Evolutionary conservation across 2,113 vertebrate genomes (phyloP).

Genomic region (Polypterus senegalus): DNA sequence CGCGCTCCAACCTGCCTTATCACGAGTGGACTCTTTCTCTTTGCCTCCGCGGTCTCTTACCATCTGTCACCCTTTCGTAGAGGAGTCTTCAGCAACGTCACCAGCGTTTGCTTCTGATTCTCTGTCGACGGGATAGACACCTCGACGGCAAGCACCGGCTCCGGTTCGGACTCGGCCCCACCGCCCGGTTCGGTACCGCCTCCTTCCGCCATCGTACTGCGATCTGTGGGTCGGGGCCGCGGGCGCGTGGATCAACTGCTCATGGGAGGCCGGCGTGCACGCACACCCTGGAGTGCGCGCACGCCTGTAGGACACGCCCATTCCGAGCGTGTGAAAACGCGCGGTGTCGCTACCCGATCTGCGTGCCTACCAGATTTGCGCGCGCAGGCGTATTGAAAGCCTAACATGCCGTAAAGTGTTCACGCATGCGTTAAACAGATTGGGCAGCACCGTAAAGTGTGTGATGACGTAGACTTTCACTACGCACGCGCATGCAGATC

Average conservation of each 20-base stretch:
- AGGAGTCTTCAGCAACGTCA: slow-evolving; percentile 51
- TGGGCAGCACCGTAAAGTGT: too few species aligned
- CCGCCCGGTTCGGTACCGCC: slow-evolving; percentile 62
- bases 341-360: too few species aligned
- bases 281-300: not conserved
- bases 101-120: slow-evolving; percentile 53
- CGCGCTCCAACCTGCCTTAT: too few species aligned
- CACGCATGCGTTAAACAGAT: too few species aligned
- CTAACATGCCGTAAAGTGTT: too few species aligned
- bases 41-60: slow-evolving; percentile 30
- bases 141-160: slow-evolving; percentile 45
- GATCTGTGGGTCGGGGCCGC: slow-evolving; percentile 41
- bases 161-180: slow-evolving; percentile 51
- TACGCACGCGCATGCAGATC: too few species aligned
- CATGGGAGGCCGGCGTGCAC: slow-evolving; percentile 17
- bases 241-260: slow-evolving; percentile 29
- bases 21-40: not conserved
- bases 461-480: too few species aligned
- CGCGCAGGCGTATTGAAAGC: too few species aligned
- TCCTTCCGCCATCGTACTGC: slow-evolving; percentile 61
- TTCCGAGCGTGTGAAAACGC: not conserved
- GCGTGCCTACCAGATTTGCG: too few species aligned
- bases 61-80: slow-evolving; percentile 59
- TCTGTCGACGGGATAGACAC: slow-evolving; percentile 47
- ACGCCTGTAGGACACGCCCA: not conserved